phyloP scores from a whole-genome alignment of 2,113 vertebrate species.

The Microtus richardsoni region DNA sequence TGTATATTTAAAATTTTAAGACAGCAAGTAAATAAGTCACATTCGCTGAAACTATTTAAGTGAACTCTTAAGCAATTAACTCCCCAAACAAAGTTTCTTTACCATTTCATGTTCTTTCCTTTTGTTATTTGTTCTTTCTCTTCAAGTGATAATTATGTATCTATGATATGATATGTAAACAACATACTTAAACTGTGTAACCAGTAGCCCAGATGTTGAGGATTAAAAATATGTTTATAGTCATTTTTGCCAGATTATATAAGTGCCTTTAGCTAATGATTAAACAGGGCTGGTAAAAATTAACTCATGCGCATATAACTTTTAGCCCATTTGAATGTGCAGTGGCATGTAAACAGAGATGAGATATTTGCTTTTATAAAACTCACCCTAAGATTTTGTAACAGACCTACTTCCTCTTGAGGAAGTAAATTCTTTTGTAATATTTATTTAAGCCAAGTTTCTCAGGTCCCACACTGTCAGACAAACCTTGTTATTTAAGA shows the following conservation, averaged over 20 bases:
- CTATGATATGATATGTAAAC: neutral
- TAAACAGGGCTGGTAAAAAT: conserved; percentile 58
- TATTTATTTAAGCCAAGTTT: conserved; percentile 70
- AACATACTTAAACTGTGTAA: conserved; percentile 22
- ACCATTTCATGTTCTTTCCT: conserved; percentile 5
- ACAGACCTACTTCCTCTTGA: conserved; percentile 45
- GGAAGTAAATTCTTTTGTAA: conserved; percentile 70
- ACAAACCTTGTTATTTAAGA: conserved; percentile 64
- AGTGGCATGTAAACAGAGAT: conserved; percentile 11
- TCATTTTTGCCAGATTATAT: conserved; percentile 34
- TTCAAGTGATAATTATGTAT: neutral
- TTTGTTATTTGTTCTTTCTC: neutral
- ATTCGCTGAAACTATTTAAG: neutral
- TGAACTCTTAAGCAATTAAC: neutral
- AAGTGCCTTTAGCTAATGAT: conserved; percentile 38
- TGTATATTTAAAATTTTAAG: conserved; percentile 5
- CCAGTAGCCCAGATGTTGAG: conserved; percentile 50
- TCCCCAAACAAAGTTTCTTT: conserved; percentile 26
- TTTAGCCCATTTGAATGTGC: conserved; percentile 32
- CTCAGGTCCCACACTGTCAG: conserved; percentile 68
- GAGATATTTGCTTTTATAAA: conserved; percentile 64
- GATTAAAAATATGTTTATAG: conserved; percentile 48
- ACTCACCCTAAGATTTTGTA: conserved; percentile 55
- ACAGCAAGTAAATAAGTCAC: neutral
- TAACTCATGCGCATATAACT: conserved; percentile 40